phyloP scores from a whole-genome alignment of 2,113 vertebrate species.

The Paralichthys olivaceus region DNA sequence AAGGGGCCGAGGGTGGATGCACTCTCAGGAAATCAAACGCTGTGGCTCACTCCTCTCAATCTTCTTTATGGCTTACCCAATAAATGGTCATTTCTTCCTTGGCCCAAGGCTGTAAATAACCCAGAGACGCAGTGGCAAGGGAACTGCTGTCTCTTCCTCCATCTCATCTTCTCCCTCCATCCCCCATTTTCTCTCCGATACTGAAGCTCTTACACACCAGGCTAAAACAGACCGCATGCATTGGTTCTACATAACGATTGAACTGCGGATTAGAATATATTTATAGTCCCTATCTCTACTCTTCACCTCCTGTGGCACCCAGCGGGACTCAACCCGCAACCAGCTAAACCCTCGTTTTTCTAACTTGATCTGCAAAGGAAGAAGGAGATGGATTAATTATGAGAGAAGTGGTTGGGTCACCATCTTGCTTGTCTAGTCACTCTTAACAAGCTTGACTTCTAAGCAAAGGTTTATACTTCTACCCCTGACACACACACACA shows the following conservation, averaged over 20 bases:
- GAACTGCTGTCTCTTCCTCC: conserved; percentile 48
- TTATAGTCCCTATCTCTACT: conserved; percentile 39
- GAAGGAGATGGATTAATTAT: conserved; percentile 64
- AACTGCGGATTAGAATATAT: conserved; percentile 40
- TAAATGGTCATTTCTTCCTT: conserved; percentile 75
- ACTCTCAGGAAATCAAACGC: conserved; percentile 74
- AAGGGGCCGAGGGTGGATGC: conserved; percentile 62
- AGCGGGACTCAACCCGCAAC: conserved; percentile 8
- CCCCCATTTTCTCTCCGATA: background rate
- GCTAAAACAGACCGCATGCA: conserved; percentile 20
- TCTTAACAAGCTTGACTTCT: conserved; percentile 67
- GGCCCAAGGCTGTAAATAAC: conserved; percentile 69
- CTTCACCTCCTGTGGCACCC: conserved; percentile 27
- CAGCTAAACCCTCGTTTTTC: conserved; percentile 28
- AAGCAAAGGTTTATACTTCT: conserved; percentile 54
- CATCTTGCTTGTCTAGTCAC: conserved; percentile 46
- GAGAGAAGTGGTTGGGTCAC: conserved; percentile 40
- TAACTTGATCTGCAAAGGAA: conserved; percentile 15
- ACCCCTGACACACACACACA: conserved; percentile 16
- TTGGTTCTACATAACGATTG: conserved; percentile 40
- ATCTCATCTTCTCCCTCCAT: conserved; percentile 1
- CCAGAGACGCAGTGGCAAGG: conserved; percentile 44
- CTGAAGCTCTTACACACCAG: conserved; percentile 28
- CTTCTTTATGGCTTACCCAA: conserved; percentile 77
- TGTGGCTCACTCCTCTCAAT: conserved; percentile 75